Conservation (phyloP, 1,140 invertebrate genomes). For the Drosophila mauritiana region DNA sequence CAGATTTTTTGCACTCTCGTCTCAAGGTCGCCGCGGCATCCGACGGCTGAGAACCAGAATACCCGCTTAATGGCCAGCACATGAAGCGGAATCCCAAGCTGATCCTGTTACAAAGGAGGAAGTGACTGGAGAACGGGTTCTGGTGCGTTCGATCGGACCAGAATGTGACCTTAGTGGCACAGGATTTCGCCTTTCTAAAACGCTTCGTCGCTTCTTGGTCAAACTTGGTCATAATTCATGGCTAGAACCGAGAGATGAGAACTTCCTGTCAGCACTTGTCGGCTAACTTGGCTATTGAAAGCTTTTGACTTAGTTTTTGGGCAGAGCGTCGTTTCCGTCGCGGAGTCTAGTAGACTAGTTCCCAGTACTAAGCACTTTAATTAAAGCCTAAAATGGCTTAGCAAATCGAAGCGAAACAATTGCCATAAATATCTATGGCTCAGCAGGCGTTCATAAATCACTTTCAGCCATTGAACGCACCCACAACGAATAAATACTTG, state of each 20-base stretch:
- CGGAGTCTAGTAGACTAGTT: slow-evolving; percentile 14
- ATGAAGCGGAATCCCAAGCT: slow-evolving; percentile 32
- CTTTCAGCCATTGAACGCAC: slow-evolving; percentile 58
- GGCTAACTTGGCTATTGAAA: slow-evolving; percentile 30
- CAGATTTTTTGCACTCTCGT: slow-evolving; percentile 70
- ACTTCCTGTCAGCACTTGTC: slow-evolving; percentile 66
- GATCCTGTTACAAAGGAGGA: slow-evolving; percentile 74
- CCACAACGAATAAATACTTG: slow-evolving; percentile 55
- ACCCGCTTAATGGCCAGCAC: slow-evolving; percentile 57
- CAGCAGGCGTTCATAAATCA: slow-evolving; percentile 66
- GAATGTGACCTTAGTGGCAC: slow-evolving; percentile 52
- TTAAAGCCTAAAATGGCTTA: slow-evolving; percentile 57
- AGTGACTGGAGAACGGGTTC: slow-evolving; percentile 53
- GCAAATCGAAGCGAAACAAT: slow-evolving; percentile 69
- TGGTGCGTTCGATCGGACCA: slow-evolving; percentile 17
- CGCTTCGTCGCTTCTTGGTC: slow-evolving; percentile 19
- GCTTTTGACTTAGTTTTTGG: slow-evolving; percentile 44
- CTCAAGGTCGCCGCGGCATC: slow-evolving; percentile 57
- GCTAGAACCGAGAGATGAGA: slow-evolving; percentile 51
- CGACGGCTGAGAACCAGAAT: slow-evolving; percentile 44
- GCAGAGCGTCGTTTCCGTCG: slow-evolving; percentile 15
- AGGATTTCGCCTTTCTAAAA: slow-evolving; percentile 75
- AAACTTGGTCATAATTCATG: slow-evolving; percentile 66
- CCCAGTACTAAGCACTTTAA: slow-evolving; percentile 56
- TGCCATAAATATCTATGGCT: slow-evolving; percentile 70